Base-by-base conservation (phyloP, 1,140 invertebrate genomes). In the Hylaeus anthracinus region DNA sequence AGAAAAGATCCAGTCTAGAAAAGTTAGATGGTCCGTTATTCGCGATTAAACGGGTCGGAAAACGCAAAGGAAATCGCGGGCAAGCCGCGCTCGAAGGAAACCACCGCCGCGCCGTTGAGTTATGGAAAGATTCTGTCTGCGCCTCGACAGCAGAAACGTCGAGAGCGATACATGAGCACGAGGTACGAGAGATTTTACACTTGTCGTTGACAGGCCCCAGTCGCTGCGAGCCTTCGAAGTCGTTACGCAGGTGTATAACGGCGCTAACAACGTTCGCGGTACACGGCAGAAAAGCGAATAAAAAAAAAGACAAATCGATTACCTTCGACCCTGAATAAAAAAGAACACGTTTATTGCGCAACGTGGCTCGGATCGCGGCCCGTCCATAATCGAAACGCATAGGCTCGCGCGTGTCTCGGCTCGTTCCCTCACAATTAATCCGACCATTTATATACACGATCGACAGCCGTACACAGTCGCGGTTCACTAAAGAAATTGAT, bases 301-400 rank as follows among this genome's bases (percentile, higher is more conserved):
- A 77, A 63, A 53, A 72, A 69, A 79, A 70, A 81, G 76, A 81
- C 78, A 70, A 85, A 79, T 82, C 83, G 83, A 82, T 86, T 82
- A 79, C 70, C 74, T 82, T 60, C 67, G 74, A 78, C 75, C 67
- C 37, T 79, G 71, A 79, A 48, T 76, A 55, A 82, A 82, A 85
- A 82, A 26, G 26, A 72, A 79, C 77, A 65, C 61, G 48, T 71
- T 56, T 5, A 67, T 86, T 86, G 83, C 83, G 79, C 58, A 85
- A 85, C 55, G 63, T 10, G 53, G 51, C 51, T 67, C 15, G 48
- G 61, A 53, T 73, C 61, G 41, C 39, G 60, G 70, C 56, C 55
- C 65, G 6, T 10, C 39, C 72, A 55, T 64, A 43, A 66, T 74
- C 71, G 61, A 74, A 61, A 58, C 73, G 65, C 67, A 67, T 73